Conservation (phyloP, 2,113 vertebrate genomes). For the Mus pahari region DNA sequence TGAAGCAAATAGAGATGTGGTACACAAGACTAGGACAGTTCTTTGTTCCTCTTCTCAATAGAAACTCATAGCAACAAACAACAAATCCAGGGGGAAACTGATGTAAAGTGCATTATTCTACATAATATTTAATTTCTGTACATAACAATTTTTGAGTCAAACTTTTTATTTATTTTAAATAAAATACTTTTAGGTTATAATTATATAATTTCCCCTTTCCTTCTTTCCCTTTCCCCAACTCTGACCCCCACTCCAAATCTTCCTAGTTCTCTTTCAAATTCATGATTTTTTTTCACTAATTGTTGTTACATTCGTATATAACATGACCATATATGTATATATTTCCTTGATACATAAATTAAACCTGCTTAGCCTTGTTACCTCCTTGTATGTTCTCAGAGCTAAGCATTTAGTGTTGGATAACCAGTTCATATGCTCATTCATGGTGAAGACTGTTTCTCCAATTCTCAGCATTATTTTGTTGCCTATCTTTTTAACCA, state of each 20-base stretch:
- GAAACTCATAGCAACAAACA: neutral
- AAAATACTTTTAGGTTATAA: neutral
- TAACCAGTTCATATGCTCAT: neutral
- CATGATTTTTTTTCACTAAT: neutral
- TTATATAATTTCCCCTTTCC: neutral
- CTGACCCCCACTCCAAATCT: no score
- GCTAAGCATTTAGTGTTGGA: neutral
- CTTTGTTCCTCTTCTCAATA: neutral
- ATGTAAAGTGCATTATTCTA: constrained; percentile 11
- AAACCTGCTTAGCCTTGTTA: neutral
- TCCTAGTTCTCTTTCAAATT: neutral
- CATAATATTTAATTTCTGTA: neutral
- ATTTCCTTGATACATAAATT: neutral
- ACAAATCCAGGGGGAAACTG: neutral
- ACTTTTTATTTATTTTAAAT: neutral
- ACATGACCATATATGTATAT: no score
- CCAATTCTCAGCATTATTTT: neutral
- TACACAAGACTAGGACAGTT: neutral
- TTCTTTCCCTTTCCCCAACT: no score
- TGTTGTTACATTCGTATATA: neutral
- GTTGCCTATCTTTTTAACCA: neutral
- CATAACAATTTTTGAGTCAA: neutral
- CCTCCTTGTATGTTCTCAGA: neutral
- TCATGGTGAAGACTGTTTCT: neutral
- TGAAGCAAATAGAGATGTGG: neutral